Evolutionary conservation across 2,888 invertebrate genomes (phyloP), one percentile per base, ranked within the genome.

Genomic region (Flexamia atlantica): DNA sequence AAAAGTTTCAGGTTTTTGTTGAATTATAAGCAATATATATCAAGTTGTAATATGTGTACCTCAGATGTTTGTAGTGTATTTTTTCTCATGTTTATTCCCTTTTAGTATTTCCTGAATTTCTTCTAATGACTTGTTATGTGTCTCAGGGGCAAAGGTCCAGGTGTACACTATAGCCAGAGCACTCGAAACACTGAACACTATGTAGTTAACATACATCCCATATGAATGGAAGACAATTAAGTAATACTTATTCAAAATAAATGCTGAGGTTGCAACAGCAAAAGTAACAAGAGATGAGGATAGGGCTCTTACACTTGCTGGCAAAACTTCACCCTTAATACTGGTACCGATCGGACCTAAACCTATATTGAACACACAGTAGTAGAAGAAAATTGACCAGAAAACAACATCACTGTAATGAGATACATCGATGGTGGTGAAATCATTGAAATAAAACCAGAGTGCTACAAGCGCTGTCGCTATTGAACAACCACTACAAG

Each of bases 51-150:
- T n/a, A n/a, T n/a, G n/a, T n/a, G n/a, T n/a, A n/a, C 17, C 17
- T 57, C 57, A 57, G 20, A 57, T 25, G 5, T 5, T 57, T 20
- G 25, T 57, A 12, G 57, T 57, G 12, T 57, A 57, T 10, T 23
- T 57, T 25, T 57, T 57, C 25, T 57, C 1, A 1, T 23, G 4
- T 32, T 68, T 68, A 1, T 68, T 68, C 32, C 68, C 30, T 32
- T 20, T 57, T 40, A 81, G 40, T 23, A 81, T 36, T 25, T 92
- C 92, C 88, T 95, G 95, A 88, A 95, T 95, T 88, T 93, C 92
- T 76, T 94, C 92, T 88, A 95, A 92, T 2, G 94, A 94, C 88
- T 94, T 94, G 83, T 94, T 94, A 89, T 94, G 95, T 1, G 95
- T 95, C 90, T 95, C 95, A 1, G 94, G 94, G 17, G 95, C 91